Base-by-base conservation (phyloP, 2,888 invertebrate genomes). In the Dichetophora obliterata region DNA sequence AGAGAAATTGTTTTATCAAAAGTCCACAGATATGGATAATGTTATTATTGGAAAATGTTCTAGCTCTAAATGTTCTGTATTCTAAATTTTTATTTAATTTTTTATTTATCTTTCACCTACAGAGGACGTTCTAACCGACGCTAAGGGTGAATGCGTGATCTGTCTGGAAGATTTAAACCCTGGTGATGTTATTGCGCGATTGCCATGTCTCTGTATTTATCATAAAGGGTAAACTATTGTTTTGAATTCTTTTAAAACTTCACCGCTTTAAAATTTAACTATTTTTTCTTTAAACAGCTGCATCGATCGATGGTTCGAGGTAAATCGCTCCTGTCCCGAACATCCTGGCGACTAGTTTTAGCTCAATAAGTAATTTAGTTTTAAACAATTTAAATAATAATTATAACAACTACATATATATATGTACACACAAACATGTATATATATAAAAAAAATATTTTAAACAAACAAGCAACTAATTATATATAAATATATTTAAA, bases 291-390 rank as follows among this genome's bases (percentile, higher is more conserved):
- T 22, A 11, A 14, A 24, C 92, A 98, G 98, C 90, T 99, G 99
- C 92, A 98, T 99, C 91, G 98, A 99, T 92, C 95, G 95, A 91
- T 99, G 99, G 99, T 99, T 99, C 91, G 96, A 98, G 91, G 96
- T 98, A 90, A 99, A 98, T 92, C 94, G 98, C 90, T 97, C 97
- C 87, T 99, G 99, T 92, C 99, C 99, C 75, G 98, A 98, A 91
- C 99, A 99, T 91, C 98, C 99, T 84, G 95, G 96, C 86, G 98
- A 98, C 92, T 97, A 93, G 92, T 91, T 82, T 81, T 83, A 89
- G 85, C 83, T 82, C 83, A 82, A 81, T 81, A 82, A 82, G 82
- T 86, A 84, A 84, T 74, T 66, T 74, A 74, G 74, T 74, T 54
- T 73, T 66, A 54, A 31, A 74, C 54, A 54, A 37, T 74, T 54